These are phyloP conservation scores for Hydrophis major DNA, from an alignment of 2,797 vertebrate species.

Conservation along the genomic window DNA sequence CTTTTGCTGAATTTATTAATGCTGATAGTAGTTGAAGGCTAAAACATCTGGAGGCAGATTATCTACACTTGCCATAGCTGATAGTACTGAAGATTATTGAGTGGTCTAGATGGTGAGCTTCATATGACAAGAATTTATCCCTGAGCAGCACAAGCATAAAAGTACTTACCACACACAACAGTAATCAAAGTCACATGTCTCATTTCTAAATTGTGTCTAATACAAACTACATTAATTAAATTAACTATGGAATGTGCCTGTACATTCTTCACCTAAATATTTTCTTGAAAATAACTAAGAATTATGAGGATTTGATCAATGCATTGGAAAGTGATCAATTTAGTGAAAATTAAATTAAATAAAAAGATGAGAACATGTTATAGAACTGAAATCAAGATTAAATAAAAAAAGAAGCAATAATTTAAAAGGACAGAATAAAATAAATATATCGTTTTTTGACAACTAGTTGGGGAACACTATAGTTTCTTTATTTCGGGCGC, in stretches of 20 bases:
- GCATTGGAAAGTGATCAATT: not conserved
- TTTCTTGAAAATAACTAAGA: not conserved
- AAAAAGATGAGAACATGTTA: not conserved
- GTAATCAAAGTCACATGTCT: not conserved
- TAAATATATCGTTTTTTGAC: slow-evolving; percentile 17
- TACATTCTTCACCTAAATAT: not conserved
- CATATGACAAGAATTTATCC: not conserved
- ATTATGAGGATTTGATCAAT: not conserved
- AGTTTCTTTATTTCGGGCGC: slow-evolving; percentile 46
- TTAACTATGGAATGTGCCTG: not conserved
- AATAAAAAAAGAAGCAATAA: not conserved
- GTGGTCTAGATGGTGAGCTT: not conserved
- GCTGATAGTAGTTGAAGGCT: not conserved
- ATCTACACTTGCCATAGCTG: not conserved
- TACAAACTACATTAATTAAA: not conserved
- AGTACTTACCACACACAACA: not conserved
- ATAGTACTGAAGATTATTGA: not conserved
- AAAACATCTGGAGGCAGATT: not conserved
- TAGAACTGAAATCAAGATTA: slow-evolving; percentile 3
- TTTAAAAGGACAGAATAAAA: slow-evolving; percentile 14
- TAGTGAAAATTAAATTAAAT: not conserved
- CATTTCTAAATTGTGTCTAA: not conserved
- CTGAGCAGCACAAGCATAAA: not conserved
- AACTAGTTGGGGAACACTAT: slow-evolving; percentile 32
- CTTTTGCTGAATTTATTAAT: not conserved